A percentile compares a stretch with the other conserved stretches of the same genome.
phyloP scores from a whole-genome alignment of 2,113 vertebrate genomes.

The Circaetus gallicus region DNA sequence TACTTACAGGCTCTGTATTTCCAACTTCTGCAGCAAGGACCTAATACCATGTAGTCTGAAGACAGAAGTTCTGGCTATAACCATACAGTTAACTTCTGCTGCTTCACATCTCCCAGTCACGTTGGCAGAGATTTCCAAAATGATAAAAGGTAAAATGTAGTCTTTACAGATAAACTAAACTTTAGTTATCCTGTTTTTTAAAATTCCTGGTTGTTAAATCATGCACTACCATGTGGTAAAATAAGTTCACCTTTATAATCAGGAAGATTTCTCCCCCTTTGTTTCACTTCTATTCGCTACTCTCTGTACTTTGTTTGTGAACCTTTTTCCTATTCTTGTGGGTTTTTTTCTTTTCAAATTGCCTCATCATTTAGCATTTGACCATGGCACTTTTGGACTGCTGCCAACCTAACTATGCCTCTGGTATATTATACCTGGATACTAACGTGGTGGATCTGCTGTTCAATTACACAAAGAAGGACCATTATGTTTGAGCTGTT shows the following conservation, averaged over 20 bases:
- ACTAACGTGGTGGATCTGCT: not conserved
- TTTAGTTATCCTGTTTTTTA: not conserved
- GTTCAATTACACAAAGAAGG: not conserved
- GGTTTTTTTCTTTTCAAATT: not conserved
- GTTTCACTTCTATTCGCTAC: not conserved
- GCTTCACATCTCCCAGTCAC: not conserved
- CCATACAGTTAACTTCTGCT: not conserved
- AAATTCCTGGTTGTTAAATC: not conserved
- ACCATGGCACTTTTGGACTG: not conserved
- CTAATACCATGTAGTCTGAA: not conserved
- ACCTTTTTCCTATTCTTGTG: not conserved
- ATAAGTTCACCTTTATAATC: not conserved
- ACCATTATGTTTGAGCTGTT: not conserved
- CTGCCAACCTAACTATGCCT: not conserved
- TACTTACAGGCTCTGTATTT: not conserved
- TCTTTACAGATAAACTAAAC: not conserved
- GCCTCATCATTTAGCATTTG: not conserved
- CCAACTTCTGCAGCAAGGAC: not conserved
- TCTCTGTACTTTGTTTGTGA: not conserved
- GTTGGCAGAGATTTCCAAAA: not conserved
- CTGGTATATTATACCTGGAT: not conserved
- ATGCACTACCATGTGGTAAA: not conserved
- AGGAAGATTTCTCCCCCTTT: not conserved
- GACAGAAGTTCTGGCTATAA: not conserved
- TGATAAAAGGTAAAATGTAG: not conserved